Conservation (phyloP, 1,140 invertebrate species). For the Drosophila suzukii region DNA sequence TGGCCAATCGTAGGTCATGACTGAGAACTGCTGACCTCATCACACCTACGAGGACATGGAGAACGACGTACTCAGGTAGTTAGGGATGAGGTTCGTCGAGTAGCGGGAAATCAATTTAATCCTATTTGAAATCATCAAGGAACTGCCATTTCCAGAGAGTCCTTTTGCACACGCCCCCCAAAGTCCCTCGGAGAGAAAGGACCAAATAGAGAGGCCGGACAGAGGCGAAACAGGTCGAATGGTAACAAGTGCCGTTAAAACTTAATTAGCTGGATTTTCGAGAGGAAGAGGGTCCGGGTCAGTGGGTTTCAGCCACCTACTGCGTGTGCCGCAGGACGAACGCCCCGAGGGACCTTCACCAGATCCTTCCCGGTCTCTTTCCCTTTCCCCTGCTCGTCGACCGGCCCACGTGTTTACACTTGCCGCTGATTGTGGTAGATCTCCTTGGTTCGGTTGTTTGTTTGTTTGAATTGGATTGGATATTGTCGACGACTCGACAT, state of each 20-base stretch:
- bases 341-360: constrained; percentile 57
- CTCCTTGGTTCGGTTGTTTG: constrained; percentile 14
- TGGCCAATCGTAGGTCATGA: constrained; percentile 45
- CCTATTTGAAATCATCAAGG: constrained; percentile 73
- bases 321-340: constrained; percentile 71
- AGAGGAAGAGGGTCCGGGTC: constrained; percentile 25
- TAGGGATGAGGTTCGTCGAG: constrained; percentile 30
- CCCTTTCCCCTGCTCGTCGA: constrained; percentile 26
- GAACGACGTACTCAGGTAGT: constrained; percentile 33
- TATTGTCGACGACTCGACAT: constrained; percentile 9
- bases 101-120: constrained; percentile 82
- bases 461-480: constrained; percentile 19
- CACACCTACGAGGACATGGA: constrained; percentile 17
- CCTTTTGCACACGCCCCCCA: constrained; percentile 64
- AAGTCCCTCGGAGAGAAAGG: constrained; percentile 18
- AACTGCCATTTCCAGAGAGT: constrained; percentile 33
- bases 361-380: constrained; percentile 21
- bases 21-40: constrained; percentile 70
- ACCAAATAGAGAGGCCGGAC: constrained; percentile 6
- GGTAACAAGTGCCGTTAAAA: constrained; percentile 79
- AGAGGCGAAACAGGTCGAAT: constrained; percentile 30
- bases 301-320: constrained; percentile 57
- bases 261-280: constrained; percentile 77
- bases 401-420: constrained; percentile 75
- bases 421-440: constrained; percentile 72